These are phyloP conservation scores for Typhlomys cinereus DNA, from an alignment of 2,113 vertebrate genomes.

Conservation along the genomic window DNA sequence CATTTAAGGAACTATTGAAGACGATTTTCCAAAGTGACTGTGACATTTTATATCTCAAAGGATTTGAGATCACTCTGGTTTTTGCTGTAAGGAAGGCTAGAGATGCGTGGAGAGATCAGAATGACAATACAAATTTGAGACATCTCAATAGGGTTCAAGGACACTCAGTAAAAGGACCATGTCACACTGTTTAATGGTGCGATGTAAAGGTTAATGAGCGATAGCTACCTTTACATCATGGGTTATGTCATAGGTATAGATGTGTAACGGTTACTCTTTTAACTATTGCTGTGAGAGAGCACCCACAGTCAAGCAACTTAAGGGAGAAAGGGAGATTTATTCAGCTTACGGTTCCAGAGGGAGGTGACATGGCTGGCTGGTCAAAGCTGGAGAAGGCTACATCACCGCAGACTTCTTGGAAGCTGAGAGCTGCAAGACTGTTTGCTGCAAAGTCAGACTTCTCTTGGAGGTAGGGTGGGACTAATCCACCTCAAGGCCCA, in stretches of 20 bases:
- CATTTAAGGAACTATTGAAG: not conserved
- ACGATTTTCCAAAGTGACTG: not conserved
- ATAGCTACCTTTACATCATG: not conserved
- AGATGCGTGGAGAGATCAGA: not conserved
- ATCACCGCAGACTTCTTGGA: too few species aligned
- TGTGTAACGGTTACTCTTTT: too few species aligned
- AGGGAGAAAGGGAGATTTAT: too few species aligned
- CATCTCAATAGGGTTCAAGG: not conserved
- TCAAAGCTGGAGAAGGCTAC: too few species aligned
- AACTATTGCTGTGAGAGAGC: too few species aligned
- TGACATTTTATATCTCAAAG: not conserved
- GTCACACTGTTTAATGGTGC: not conserved
- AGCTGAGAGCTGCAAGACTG: too few species aligned
- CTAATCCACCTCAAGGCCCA: too few species aligned
- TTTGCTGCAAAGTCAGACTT: too few species aligned
- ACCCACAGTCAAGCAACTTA: too few species aligned
- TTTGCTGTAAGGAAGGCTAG: not conserved
- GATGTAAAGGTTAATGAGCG: not conserved
- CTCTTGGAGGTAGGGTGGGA: too few species aligned
- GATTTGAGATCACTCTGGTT: not conserved
- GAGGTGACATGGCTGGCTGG: too few species aligned
- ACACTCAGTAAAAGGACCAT: not conserved
- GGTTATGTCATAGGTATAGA: not conserved
- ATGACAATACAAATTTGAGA: not conserved
- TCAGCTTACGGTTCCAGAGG: too few species aligned